Evolutionary conservation across 2,797 vertebrate species (phyloP).

Genomic region (Morelia viridis): DNA sequence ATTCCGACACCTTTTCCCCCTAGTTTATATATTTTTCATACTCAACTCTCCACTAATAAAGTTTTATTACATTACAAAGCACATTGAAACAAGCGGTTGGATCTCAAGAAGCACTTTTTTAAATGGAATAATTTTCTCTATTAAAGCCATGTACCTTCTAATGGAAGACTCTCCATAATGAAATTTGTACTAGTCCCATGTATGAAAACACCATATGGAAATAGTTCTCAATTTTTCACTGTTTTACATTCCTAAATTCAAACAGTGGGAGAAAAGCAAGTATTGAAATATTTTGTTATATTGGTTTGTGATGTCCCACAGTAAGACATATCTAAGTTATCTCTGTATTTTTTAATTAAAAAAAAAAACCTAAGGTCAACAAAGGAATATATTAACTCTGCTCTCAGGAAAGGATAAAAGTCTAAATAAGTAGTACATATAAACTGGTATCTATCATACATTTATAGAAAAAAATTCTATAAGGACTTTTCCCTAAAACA

Average conservation of each 20-base stretch:
- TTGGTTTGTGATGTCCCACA: neutral
- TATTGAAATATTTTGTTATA: neutral
- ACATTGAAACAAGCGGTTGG: neutral
- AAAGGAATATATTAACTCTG: neutral
- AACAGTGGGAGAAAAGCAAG: neutral
- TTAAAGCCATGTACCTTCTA: neutral
- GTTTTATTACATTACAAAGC: neutral
- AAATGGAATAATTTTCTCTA: neutral
- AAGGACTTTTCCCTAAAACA: neutral
- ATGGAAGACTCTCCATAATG: neutral
- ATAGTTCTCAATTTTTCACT: neutral
- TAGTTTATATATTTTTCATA: neutral
- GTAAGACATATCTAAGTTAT: neutral
- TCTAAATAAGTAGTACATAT: neutral
- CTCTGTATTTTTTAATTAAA: neutral
- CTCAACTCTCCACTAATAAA: neutral
- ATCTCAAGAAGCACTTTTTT: neutral
- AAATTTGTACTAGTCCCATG: neutral
- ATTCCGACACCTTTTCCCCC: neutral
- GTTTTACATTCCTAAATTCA: neutral
- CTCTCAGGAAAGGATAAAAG: neutral
- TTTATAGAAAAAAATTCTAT: neutral
- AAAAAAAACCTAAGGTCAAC: neutral
- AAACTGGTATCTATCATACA: neutral
- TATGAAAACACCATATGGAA: neutral